These are phyloP conservation scores for Heliconius erato DNA, from an alignment of 2,888 invertebrate species.

Conservation along the genomic window DNA sequence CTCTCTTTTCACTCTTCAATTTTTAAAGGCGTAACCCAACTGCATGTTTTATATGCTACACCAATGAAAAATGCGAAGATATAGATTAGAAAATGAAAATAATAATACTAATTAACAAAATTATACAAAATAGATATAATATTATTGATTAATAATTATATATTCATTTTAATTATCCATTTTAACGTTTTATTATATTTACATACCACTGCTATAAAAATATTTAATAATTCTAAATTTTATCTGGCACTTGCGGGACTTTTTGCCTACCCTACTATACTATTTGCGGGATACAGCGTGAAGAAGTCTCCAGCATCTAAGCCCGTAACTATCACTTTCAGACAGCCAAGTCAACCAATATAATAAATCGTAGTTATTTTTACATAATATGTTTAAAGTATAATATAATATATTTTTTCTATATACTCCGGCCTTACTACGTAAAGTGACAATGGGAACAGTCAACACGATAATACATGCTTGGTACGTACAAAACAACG, in stretches of 20 bases:
- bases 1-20: neutral
- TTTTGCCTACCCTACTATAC: no score
- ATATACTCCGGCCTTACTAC: slow-evolving; percentile 31
- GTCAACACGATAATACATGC: slow-evolving; percentile 59
- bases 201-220: no score
- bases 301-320: no score
- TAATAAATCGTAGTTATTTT: neutral
- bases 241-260: no score
- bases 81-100: neutral
- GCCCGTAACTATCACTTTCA: no score
- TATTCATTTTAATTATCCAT: no score
- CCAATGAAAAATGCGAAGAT: neutral
- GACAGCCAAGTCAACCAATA: no score
- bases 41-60: neutral
- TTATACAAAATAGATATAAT: no score
- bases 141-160: no score
- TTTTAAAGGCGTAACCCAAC: neutral
- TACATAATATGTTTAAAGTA: neutral
- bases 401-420: slow-evolving; percentile 38
- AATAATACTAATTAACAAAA: neutral
- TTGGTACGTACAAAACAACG: slow-evolving; percentile 68
- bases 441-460: slow-evolving; percentile 64
- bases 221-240: no score
- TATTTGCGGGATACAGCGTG: no score
- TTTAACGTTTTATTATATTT: no score